Base-by-base conservation (phyloP, 2,888 invertebrate genomes). In the Shargacucullia verbasci region DNA sequence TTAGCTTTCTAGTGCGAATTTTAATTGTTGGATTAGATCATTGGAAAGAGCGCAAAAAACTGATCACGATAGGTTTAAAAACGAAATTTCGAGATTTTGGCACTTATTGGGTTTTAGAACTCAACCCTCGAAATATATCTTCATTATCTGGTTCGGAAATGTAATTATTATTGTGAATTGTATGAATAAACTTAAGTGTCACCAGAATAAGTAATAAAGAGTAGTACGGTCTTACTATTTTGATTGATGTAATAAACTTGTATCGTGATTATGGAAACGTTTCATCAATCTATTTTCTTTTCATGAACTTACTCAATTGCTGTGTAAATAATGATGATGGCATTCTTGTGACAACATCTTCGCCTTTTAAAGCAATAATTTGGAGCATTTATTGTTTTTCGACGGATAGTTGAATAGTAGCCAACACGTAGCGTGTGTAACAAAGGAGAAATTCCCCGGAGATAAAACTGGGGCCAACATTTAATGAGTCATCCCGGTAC, bases 381-480 rank as follows among this genome's bases (percentile, higher is more conserved):
- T 59, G 50, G 47, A 61, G 61, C 43, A 69, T 57, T 70, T 48
- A 66, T 57, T 63, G 63, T 72, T 70, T 72, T 65, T 60, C 53
- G 57, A 48, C 49, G 38, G 63, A 83, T 78, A 80, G 78, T 88
- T 88, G 89, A 87, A 83, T 70, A 52, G 63, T 61, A 73, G 87
- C 89, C 89, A 89, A 86, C 80, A 81, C 72, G 72, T 64, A 75
- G 78, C 65, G 62, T 57, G 64, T 70, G 66, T 81, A 80, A 86
- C 86, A 88, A 85, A 82, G 82, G 81, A 83, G 80, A 85, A 82
- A 84, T 84, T 85, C 82, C 79, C 79, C 69, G 56, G 74, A 78
- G 81, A 79, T 79, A 79, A 82, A 66, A 78, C 73, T 69, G 77
- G 63, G 73, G 76, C 75, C 70, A 78, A 75, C 73, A 73, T 78